Percentiles rank a stretch among this genome's conserved stretches.
Conservation (phyloP, 1,140 invertebrate genomes). For the Eumaeus atala region DNA sequence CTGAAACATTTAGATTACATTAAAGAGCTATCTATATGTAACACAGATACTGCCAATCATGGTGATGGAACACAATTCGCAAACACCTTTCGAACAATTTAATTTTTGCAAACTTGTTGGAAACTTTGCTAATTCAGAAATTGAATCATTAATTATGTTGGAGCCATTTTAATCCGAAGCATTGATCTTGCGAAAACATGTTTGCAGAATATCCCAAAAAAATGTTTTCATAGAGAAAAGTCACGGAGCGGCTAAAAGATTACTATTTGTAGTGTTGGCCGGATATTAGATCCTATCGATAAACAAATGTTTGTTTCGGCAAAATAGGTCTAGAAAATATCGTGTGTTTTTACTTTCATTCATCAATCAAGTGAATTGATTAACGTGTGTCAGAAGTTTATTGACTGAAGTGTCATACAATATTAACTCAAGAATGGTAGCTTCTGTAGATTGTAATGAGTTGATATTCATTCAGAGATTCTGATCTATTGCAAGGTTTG, state of each 20-base stretch:
- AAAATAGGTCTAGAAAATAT: slow-evolving; percentile 2
- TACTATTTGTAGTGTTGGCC: slow-evolving; percentile 7
- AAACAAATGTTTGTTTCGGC: neutral
- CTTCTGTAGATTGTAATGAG: no score
- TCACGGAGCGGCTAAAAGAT: slow-evolving; percentile 7
- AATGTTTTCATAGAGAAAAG: slow-evolving; percentile 16
- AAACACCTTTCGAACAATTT: neutral
- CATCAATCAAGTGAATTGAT: no score
- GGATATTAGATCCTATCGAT: slow-evolving; percentile 7
- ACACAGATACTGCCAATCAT: neutral
- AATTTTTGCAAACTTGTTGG: neutral
- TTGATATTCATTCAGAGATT: no score
- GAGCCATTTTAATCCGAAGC: slow-evolving; percentile 28
- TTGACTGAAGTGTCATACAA: no score
- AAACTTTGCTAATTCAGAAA: slow-evolving; percentile 2
- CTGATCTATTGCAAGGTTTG: no score
- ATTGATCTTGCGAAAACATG: slow-evolving; percentile 42
- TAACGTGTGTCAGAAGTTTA: no score
- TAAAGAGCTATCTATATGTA: no score
- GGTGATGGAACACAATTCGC: neutral
- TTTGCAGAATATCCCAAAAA: slow-evolving; percentile 25
- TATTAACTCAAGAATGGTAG: no score
- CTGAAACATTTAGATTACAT: no score
- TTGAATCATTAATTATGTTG: slow-evolving; percentile 25
- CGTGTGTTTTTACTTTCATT: neutral